Evolutionary conservation across 2,113 vertebrate genomes (phyloP), one percentile per base, ranked within the genome.

Genomic region (Campylomormyrus numenius): DNA sequence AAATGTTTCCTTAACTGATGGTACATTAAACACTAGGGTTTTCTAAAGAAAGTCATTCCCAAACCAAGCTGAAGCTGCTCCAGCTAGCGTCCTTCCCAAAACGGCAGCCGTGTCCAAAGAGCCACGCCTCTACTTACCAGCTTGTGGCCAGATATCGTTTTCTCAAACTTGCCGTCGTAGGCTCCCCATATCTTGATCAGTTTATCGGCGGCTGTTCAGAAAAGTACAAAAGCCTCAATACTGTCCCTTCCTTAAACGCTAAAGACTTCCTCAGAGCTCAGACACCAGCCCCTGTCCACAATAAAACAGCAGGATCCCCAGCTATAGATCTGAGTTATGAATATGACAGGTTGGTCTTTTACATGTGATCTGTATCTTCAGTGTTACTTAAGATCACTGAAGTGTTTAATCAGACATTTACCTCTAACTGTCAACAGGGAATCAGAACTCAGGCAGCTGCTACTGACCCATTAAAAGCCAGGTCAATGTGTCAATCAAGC

Each of bases 161-260:
- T 99, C 94, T 99, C 98, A 94, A 99, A 99, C 91, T 99, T 99
- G 83, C 98, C 98, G 9, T 99, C 98, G 0, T 99, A 99, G 0
- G 98, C 98, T 31, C 98, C 98, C 98, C 98, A 99, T 88, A 99
- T 99, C 95, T 99, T 99, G 93, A 99, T 99, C 91, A 99, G 96
- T 92, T 99, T 99, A 93, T 99, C 98, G 91, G 98, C 98, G 92
- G 98, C 98, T 99, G 92, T 17, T 92, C 93, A 84, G 93, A 0
- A 93, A 87, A 92, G 42, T 3, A 74, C 52, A 53, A 5, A 49
- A 52, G 2, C 27, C 46, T 70, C 39, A 35, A 13, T 27, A 21
- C 13, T 3, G 27, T 15, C 86, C 27, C 86, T 31, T 15, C 27
- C 50, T 53, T 35, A 24, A 35, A 86, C 15, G 1, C n/a, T 31